Conservation (phyloP, 1,140 invertebrate genomes). For the Trichonephila clavipes region DNA sequence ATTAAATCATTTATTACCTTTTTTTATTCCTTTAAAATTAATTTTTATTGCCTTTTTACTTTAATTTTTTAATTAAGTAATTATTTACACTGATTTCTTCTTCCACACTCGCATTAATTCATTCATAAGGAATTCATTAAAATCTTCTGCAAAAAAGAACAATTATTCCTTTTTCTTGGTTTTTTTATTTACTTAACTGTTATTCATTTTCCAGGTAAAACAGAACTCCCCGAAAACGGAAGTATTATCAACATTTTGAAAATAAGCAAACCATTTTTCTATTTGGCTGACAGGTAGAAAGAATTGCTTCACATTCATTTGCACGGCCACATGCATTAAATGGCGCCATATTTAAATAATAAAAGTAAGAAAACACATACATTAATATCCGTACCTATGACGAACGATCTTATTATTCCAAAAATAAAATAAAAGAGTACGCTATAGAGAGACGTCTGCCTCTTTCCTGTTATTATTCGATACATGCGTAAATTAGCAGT, state of each 20-base stretch:
- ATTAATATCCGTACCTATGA: neutral
- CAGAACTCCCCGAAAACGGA: neutral
- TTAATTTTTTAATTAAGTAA: too few species aligned
- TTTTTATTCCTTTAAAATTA: too few species aligned
- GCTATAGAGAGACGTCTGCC: neutral
- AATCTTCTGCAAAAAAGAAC: too few species aligned
- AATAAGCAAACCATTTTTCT: constrained; percentile 1
- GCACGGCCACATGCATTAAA: neutral
- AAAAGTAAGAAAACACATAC: neutral
- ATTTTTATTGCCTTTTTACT: too few species aligned
- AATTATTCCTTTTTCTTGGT: too few species aligned
- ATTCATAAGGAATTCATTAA: too few species aligned
- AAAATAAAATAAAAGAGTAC: neutral
- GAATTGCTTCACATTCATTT: neutral
- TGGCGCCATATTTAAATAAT: neutral
- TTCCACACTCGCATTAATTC: too few species aligned
- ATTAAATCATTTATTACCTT: too few species aligned
- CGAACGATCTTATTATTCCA: neutral
- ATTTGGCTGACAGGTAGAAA: neutral
- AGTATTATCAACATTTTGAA: neutral
- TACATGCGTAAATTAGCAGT: constrained; percentile 6
- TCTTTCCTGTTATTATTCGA: constrained; percentile 15
- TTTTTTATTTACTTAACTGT: neutral
- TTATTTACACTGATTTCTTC: too few species aligned
- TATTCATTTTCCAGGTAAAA: neutral